Evolutionary conservation across 2,797 vertebrate genomes (phyloP), one percentile per base, ranked within the genome.

Genomic region (Muscicapa comitata): DNA sequence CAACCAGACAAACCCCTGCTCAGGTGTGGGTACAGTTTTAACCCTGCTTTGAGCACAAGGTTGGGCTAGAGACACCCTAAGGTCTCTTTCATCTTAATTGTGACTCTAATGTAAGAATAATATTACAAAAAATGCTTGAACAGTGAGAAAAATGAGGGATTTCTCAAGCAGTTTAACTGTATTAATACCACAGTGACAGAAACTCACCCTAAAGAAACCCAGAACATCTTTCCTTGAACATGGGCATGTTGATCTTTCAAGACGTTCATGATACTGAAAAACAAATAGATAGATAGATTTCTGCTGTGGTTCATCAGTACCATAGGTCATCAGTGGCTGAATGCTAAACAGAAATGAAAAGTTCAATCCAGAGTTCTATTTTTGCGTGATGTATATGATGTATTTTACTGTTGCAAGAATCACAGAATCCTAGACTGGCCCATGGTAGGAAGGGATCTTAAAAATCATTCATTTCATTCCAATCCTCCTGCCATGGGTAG

Each of bases 231-330:
- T 74, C 26, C 6, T 3, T 62, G 25, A 50, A 20, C 2, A 1
- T 25, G 15, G 1, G 16, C 9, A 2, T 3, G 17, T 13, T 1
- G 1, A 1, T 73, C 38, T 70, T 58, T 82, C 24, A 1, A 63
- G 47, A 21, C 0, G 3, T 45, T 75, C 48, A 75, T 63, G 29
- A 17, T 51, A 26, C 33, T 51, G 23, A 40, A 74, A 80, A 29
- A 1, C 10, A 70, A 51, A 17, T 43, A 11, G 3, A 8, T 16
- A n/a, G 1, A 12, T 16, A 29, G 58, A 8, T 48, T 79, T 51
- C 26, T 67, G 5, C 17, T 17, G 31, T 26, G 2, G 5, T 50
- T 67, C 43, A 10, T 87, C 40, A 59, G 33, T 47, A 29, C n/a
- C 17, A 4, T 15, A 17, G 33, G 9, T 48, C 55, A 25, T 37